phyloP scores from a whole-genome alignment of 2,888 invertebrate genomes.

The Gastrophysa polygoni region DNA sequence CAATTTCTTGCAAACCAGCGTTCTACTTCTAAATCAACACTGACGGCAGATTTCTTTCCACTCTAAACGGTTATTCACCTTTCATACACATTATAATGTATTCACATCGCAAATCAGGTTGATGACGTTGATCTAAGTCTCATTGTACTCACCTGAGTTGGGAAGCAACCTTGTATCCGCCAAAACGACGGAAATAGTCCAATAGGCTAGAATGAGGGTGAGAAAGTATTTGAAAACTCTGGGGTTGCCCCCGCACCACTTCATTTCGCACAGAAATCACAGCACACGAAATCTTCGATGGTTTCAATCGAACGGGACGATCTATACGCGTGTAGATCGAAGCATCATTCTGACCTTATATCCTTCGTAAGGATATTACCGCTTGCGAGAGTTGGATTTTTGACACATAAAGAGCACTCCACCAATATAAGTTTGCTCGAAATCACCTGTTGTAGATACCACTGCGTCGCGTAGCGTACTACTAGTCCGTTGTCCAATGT shows the following conservation, averaged over 20 bases:
- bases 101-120: background rate
- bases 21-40: background rate
- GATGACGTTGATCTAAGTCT: background rate
- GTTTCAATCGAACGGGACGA: background rate
- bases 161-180: slow-evolving; percentile 45
- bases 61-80: slow-evolving; percentile 1
- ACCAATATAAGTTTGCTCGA: background rate
- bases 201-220: slow-evolving; percentile 43
- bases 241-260: slow-evolving; percentile 48
- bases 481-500: background rate
- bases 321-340: background rate
- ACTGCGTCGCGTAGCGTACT: background rate
- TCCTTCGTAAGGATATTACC: background rate
- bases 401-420: background rate
- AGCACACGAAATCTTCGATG: slow-evolving; percentile 31
- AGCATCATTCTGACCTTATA: background rate
- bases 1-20: background rate
- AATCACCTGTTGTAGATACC: background rate
- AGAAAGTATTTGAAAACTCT: slow-evolving; percentile 42
- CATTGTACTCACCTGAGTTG: slow-evolving; percentile 32
- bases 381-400: background rate
- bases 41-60: background rate
- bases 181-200: slow-evolving; percentile 45
- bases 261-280: slow-evolving; percentile 45
- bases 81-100: background rate